Percentiles rank a stretch among this genome's conserved stretches.
phyloP scores from a whole-genome alignment of 2,797 vertebrate genomes.

The Mormyrops boulengeri region DNA sequence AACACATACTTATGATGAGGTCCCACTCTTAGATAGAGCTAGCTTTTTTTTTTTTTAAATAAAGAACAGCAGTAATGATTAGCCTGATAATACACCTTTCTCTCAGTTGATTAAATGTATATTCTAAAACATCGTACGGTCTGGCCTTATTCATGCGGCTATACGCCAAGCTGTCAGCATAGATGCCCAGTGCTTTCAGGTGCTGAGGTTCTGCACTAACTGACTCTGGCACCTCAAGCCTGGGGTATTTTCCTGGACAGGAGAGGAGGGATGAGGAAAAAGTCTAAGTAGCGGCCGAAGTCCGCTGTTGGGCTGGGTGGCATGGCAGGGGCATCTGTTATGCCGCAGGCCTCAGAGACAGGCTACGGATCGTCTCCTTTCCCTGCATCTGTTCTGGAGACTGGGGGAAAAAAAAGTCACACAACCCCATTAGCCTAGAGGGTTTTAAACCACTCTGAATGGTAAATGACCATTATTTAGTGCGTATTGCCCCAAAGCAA shows the following conservation, averaged over 20 bases:
- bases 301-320: background rate
- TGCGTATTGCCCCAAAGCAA: background rate
- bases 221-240: background rate
- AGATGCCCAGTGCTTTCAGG: background rate
- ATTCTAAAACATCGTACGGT: background rate
- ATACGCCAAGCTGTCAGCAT: background rate
- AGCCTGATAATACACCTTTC: background rate
- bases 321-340: conserved; percentile 49
- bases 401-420: conserved; percentile 14
- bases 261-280: background rate
- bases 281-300: background rate
- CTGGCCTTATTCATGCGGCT: background rate
- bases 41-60: background rate
- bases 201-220: background rate
- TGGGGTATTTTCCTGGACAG: conserved; percentile 1
- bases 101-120: background rate
- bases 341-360: conserved; percentile 14
- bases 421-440: conserved; percentile 1
- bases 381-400: conserved; percentile 17
- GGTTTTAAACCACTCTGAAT: background rate
- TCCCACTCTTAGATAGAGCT: background rate
- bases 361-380: conserved; percentile 17
- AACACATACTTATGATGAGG: background rate
- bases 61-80: background rate
- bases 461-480: conserved; percentile 15